Evolutionary conservation across 2,888 invertebrate species (phyloP).

Genomic region (Scaptomyza flava): DNA sequence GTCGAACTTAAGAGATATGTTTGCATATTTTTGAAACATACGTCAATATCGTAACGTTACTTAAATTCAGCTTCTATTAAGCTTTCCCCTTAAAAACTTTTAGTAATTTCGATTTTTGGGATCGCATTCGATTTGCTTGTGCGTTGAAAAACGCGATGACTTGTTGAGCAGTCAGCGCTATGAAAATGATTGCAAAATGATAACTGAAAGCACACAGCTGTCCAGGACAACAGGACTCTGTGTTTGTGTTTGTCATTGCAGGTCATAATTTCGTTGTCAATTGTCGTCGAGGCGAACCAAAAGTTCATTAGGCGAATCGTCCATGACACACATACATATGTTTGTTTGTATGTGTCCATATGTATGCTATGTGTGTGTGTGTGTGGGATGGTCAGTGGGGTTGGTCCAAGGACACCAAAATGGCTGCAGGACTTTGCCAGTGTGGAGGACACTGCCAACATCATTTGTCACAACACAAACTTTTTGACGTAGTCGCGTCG

Average conservation of each 20-base stretch:
- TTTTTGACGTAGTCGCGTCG: constrained; percentile 69
- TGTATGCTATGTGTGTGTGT: too few species aligned
- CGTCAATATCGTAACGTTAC: too few species aligned
- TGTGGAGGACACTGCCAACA: constrained; percentile 49
- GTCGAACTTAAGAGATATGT: background rate
- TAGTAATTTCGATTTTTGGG: too few species aligned
- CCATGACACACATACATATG: constrained; percentile 53
- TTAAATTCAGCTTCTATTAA: too few species aligned
- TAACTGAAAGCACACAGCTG: constrained; percentile 17
- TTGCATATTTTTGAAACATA: background rate
- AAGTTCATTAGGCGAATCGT: constrained; percentile 65
- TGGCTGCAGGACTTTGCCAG: background rate
- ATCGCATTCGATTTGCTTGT: background rate
- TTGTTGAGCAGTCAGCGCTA: constrained; percentile 39
- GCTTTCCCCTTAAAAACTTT: too few species aligned
- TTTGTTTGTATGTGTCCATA: background rate
- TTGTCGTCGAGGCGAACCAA: constrained; percentile 47
- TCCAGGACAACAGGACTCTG: background rate
- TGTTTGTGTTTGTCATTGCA: constrained; percentile 3
- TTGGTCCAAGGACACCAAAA: background rate
- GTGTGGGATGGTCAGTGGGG: constrained; percentile 5
- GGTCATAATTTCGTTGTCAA: constrained; percentile 49
- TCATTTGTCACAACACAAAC: constrained; percentile 78
- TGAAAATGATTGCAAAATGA: constrained; percentile 38
- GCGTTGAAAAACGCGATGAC: constrained; percentile 14